Base-by-base conservation (phyloP, 2,797 vertebrate genomes). In the Poecilia wingei region DNA sequence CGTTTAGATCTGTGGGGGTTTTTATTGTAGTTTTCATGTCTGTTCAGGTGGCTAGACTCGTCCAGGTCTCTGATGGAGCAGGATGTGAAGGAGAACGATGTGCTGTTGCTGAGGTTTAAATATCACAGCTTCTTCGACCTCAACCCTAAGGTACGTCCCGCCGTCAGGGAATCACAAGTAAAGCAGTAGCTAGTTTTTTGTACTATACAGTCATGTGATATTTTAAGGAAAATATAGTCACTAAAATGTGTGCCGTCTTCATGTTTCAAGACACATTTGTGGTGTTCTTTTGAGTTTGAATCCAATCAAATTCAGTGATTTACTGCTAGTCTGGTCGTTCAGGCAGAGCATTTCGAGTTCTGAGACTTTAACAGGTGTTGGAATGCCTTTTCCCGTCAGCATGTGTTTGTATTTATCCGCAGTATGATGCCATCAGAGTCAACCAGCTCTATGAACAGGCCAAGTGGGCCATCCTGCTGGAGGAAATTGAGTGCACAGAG, bases 101-200 rank as follows among this genome's bases (percentile, higher is more conserved):
- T 99, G 83, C 96, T 99, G 86, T 95, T 99, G 80, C 96, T 99
- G 87, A 97, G 98, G 91, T 99, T 99, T 94, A 99, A 99, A 93
- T 99, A 99, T 90, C 96, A 99, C 96, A 99, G 98, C 94, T 99
- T 99, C 95, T 99, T 99, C 93, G 98, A 99, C 95, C 97, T 99
- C 93, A 99, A 99, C 93, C 98, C 98, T 61, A 99, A 99, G 98
- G 98, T 99, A 96, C 25, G 49, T 74, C 10, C 28, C 33, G 69
- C 6, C 41, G 3, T 61, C 22, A 66, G 10, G 4, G 0, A 53
- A 46, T 2, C 33, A 45, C 36, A 73, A 7, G 49, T 71, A 73
- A 1, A 59, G 1, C 51, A 68, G 20, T 13, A 41, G 9, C 20
- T 41, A 41, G 9, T 68, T 39, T 22, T 66, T 13, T n/a, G 36